Evolutionary conservation across 2,797 vertebrate species (phyloP).

Genomic region (Sebastolobus alascanus): DNA sequence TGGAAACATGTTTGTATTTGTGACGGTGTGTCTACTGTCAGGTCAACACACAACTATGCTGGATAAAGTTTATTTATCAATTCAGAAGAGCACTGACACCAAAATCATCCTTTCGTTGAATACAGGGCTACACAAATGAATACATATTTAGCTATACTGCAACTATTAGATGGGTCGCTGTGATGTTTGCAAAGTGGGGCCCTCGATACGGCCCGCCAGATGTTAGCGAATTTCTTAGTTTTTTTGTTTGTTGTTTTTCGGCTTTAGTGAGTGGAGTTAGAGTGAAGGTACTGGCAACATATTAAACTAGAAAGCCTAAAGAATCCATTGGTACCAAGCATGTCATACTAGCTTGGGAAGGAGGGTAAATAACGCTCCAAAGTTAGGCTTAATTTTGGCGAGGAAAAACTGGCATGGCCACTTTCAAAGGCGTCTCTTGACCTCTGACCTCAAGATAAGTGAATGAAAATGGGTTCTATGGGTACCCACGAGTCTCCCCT

Average conservation of each 20-base stretch:
- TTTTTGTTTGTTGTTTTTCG: too few relatives aligned
- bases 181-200: not conserved
- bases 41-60: slow-evolving; percentile 12
- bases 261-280: too few relatives aligned
- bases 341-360: not conserved
- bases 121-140: not conserved
- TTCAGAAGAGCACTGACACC: not conserved
- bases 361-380: not conserved
- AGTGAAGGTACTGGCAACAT: too few relatives aligned
- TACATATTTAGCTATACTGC: not conserved
- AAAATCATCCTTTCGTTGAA: slow-evolving; percentile 8
- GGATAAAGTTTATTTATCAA: not conserved
- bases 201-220: too few relatives aligned
- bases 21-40: slow-evolving; percentile 57
- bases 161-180: not conserved
- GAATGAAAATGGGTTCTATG: too few relatives aligned
- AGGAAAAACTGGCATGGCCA: not conserved
- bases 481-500: too few relatives aligned
- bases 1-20: slow-evolving; percentile 76
- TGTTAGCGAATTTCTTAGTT: too few relatives aligned
- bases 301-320: not conserved
- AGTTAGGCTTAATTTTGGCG: not conserved
- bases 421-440: too few relatives aligned
- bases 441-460: too few relatives aligned
- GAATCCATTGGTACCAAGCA: not conserved